These are phyloP conservation scores for Bellardia pandia DNA, from an alignment of 2,888 invertebrate species.

Conservation along the genomic window DNA sequence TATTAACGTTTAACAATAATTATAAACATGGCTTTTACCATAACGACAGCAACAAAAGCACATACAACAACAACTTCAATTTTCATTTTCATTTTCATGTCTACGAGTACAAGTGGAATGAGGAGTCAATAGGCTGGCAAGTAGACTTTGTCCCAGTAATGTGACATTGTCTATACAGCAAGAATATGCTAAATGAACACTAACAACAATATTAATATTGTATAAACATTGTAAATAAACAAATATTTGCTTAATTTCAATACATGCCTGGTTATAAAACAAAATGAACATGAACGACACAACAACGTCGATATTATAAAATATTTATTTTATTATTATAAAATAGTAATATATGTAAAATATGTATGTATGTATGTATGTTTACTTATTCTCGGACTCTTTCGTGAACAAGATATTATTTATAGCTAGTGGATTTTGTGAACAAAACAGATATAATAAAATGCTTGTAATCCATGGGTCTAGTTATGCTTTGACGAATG, in stretches of 20 bases:
- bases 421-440: too few relatives aligned
- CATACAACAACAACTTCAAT: conserved; percentile 2
- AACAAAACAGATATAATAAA: too few relatives aligned
- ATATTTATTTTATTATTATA: too few relatives aligned
- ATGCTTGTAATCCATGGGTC: too few relatives aligned
- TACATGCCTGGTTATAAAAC: conserved; percentile 41
- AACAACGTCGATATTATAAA: not conserved
- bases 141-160: conserved; percentile 5
- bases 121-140: conserved; percentile 27
- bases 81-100: not conserved
- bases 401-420: too few relatives aligned
- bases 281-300: conserved; percentile 22
- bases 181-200: conserved; percentile 47
- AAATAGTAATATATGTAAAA: too few relatives aligned
- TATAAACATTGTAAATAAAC: conserved; percentile 49
- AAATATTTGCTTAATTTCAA: conserved; percentile 58
- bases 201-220: conserved; percentile 42
- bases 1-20: conserved; percentile 73
- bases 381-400: too few relatives aligned
- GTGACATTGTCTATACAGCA: conserved; percentile 50
- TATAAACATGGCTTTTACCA: conserved; percentile 70
- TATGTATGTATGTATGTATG: too few relatives aligned
- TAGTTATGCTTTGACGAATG: too few relatives aligned
- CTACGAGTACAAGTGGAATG: not conserved
- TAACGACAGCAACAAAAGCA: conserved; percentile 16